Evolutionary conservation across 2,113 vertebrate genomes (phyloP).

Genomic region (Emydura subglobosa): DNA sequence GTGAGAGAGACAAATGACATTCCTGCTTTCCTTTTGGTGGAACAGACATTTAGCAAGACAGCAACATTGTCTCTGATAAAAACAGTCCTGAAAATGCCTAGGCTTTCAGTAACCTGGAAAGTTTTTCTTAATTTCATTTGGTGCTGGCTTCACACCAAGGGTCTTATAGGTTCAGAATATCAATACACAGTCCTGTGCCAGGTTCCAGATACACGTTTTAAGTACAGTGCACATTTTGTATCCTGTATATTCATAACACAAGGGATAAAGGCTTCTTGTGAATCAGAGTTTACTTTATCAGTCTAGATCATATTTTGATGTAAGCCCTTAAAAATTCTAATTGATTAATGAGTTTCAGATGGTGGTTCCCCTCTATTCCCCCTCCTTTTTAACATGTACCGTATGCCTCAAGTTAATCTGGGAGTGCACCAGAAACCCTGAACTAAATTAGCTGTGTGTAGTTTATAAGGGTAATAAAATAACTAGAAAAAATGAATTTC

Average conservation of each 20-base stretch:
- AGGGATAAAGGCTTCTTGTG: slow-evolving; percentile 66
- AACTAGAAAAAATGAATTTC: slow-evolving; percentile 44
- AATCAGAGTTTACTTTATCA: slow-evolving; percentile 66
- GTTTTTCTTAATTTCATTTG: slow-evolving; percentile 42
- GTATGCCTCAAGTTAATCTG: slow-evolving; percentile 57
- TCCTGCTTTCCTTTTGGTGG: slow-evolving; percentile 13
- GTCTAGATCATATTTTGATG: slow-evolving; percentile 68
- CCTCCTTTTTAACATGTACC: slow-evolving; percentile 49
- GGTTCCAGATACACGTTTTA: neutral
- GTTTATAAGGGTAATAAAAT: slow-evolving; percentile 61
- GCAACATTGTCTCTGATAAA: neutral
- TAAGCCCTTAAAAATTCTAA: slow-evolving; percentile 74
- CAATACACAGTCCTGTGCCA: neutral
- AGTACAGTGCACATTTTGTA: slow-evolving; percentile 12
- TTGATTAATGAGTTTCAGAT: slow-evolving; percentile 77
- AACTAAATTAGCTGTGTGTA: slow-evolving; percentile 59
- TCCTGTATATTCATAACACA: neutral
- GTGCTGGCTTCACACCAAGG: slow-evolving; percentile 42
- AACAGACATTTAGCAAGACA: slow-evolving; percentile 6
- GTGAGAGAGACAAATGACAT: neutral
- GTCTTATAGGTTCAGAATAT: slow-evolving; percentile 20
- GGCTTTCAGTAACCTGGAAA: slow-evolving; percentile 46
- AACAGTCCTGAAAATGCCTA: slow-evolving; percentile 1
- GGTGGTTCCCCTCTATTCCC: slow-evolving; percentile 52
- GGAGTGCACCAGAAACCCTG: slow-evolving; percentile 57